These are phyloP conservation scores for Acanthococcus lagerstroemiae DNA, from an alignment of 2,888 invertebrate genomes.

Conservation along the genomic window DNA sequence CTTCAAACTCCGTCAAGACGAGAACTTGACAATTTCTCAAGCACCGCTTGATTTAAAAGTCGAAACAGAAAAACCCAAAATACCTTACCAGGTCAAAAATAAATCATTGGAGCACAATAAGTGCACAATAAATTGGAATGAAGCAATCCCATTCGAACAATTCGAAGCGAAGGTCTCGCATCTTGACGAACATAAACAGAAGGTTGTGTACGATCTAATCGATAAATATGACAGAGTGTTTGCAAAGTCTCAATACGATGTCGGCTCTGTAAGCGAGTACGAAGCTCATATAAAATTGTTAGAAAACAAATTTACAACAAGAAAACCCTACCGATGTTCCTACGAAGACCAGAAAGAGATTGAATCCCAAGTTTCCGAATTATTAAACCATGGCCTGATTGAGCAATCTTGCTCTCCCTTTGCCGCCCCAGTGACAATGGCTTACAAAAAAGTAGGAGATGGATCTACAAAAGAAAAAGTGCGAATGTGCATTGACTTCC, in stretches of 20 bases:
- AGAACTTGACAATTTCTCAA: conserved; percentile 17
- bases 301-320: conserved; percentile 1
- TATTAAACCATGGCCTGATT: conserved; percentile 11
- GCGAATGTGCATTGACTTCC: conserved; percentile 18
- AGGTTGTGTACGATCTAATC: not conserved
- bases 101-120: too few species aligned
- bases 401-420: conserved; percentile 21
- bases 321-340: conserved; percentile 24
- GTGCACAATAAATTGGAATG: not conserved
- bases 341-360: conserved; percentile 18
- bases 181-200: not conserved
- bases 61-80: too few species aligned
- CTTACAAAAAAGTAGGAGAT: conserved; percentile 10
- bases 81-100: too few species aligned
- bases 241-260: conserved; percentile 15
- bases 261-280: conserved; percentile 1
- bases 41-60: not conserved
- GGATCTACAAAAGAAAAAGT: not conserved
- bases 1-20: not conserved
- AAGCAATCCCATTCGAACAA: not conserved
- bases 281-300: not conserved
- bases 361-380: conserved; percentile 15
- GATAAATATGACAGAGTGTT: not conserved
- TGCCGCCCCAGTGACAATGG: conserved; percentile 16
- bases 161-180: not conserved